Evolutionary conservation across 2,797 vertebrate species (phyloP), one percentile per base, ranked within the genome.

Genomic region (Clarias fuscus): DNA sequence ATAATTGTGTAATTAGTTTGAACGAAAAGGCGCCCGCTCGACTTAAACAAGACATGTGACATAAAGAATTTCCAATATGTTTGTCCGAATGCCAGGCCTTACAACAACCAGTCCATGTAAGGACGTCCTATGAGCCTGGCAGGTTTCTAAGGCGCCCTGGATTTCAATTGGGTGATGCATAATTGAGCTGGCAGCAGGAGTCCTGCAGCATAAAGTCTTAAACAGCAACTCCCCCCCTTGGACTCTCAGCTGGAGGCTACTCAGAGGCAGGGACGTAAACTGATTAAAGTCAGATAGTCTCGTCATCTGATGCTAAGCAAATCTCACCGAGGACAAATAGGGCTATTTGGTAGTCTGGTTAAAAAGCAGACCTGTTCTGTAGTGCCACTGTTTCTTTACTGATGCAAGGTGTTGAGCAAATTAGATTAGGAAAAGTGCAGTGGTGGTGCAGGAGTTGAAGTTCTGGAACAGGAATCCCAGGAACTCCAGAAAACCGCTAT

Each of bases 231-330:
- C 83, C 86, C 85, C 85, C 71, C 67, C 18, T 68, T 67, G 79
- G 86, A 88, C 82, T 87, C 86, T 75, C 88, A 84, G 88, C 79
- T 84, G 77, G 84, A 89, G 83, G 86, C 83, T 48, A 43, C 87
- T 84, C 37, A 65, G 83, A 86, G 64, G 72, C 30, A 80, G 72
- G 84, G 22, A 67, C 68, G 62, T 87, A 85, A 81, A 86, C 84
- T 85, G 64, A 91, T 90, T 86, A 71, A 65, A 85, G 88, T 84
- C 76, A 90, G 87, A 85, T 78, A 84, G 82, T 73, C 20, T 87
- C 40, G 2, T 67, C 65, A n/a, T 79, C 86, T 86, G 71, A 72
- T 84, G 64, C 85, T 79, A 85, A 89, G 81, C 84, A 75, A 87
- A 89, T 86, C 87, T 86, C 61, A 22, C 71, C 84, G 11, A 18